Conservation (phyloP, 2,113 vertebrate species). For the Tragelaphus strepsiceros region DNA sequence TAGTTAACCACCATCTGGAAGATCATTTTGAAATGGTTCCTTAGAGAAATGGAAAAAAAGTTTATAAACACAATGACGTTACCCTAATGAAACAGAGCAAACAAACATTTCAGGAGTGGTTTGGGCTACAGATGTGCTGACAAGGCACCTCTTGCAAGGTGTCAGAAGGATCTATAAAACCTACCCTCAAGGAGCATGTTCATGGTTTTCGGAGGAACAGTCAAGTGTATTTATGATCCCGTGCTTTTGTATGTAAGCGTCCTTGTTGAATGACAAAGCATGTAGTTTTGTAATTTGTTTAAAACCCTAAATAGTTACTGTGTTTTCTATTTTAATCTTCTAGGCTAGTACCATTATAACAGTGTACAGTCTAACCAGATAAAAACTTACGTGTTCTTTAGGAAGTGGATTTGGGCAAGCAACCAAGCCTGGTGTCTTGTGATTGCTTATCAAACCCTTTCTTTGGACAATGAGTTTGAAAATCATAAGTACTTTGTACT, state of each 20-base stretch:
- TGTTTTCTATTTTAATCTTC: constrained; percentile 24
- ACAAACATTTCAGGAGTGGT: background rate
- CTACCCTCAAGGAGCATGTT: rapidly evolving
- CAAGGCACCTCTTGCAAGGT: background rate
- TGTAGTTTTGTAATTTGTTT: background rate
- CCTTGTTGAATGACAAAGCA: background rate
- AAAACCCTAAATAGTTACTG: background rate
- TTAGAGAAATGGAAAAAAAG: constrained; percentile 40
- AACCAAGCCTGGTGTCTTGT: background rate
- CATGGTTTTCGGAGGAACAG: background rate
- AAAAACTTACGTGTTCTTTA: background rate
- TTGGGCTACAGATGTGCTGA: background rate
- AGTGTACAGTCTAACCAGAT: background rate
- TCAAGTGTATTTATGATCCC: background rate
- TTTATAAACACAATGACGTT: constrained; percentile 37
- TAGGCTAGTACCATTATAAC: background rate
- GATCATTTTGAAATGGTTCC: constrained; percentile 35
- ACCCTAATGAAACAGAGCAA: background rate
- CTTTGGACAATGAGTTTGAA: constrained; percentile 11
- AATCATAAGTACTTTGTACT: background rate
- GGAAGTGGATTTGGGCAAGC: background rate
- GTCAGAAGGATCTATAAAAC: background rate
- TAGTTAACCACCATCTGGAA: background rate
- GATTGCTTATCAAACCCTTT: background rate
- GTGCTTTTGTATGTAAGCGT: background rate